Evolutionary conservation across 2,888 invertebrate genomes (phyloP), one percentile per base, ranked within the genome.

Genomic region (Dicyrtomina minuta): DNA sequence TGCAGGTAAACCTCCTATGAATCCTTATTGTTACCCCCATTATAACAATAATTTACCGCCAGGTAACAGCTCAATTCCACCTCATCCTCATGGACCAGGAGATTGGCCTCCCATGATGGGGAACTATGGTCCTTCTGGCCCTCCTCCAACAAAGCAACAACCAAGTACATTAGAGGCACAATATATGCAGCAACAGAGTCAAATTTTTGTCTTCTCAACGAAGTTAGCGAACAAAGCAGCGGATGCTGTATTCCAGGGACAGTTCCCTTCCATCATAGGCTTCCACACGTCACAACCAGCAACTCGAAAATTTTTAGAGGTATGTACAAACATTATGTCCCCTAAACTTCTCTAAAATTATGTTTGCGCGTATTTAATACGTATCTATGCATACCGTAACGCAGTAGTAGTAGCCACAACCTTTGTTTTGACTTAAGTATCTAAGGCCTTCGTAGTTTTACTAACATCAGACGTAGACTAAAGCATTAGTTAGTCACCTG

Each of bases 131-230:
- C 74, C 73, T 20, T 69, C 71, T 60, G 73, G 68, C 26, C 72
- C 73, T 15, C 67, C 73, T 12, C 71, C 72, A 55, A 77, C 76
- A 17, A 91, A 91, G 81, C 90, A 90, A 78, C 84, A 85, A 77
- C 87, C 88, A 75, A 79, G 80, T 62, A 89, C 90, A 74, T 90
- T 91, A 86, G 92, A 92, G 85, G 90, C 91, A 76, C 89, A 89
- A 81, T 91, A 90, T 80, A 90, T 91, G 91, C 93, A 95, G 84
- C 96, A 97, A 83, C 96, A 96, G 84, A 96, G 93, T 84, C 96
- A 96, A 83, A 94, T 97, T 82, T 97, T 96, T 87, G 96, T 97
- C 78, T 97, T 97, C 85, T 93, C 95, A 24, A 96, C 97, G 10
- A 85, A 89, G 79, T 84, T 96, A 83, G 97, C 96, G 3, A 97